Conservation (phyloP, 2,113 vertebrate species). For the Xerus inauris region DNA sequence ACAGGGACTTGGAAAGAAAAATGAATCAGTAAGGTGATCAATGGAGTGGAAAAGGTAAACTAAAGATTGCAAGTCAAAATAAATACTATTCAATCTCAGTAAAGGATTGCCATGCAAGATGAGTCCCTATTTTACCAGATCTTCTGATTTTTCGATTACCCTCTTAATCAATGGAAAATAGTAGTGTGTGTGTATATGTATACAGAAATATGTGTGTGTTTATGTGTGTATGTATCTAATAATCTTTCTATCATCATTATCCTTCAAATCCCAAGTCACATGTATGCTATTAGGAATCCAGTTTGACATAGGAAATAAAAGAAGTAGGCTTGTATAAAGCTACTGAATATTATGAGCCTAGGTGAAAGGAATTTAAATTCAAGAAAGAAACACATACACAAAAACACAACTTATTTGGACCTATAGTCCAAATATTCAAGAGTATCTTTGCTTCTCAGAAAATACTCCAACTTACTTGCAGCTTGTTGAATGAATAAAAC, state of each 20-base stretch:
- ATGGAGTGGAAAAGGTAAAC: neutral
- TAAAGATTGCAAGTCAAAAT: accelerated
- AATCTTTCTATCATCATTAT: neutral
- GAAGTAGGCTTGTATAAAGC: neutral
- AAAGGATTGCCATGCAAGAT: neutral
- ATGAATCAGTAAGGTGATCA: neutral
- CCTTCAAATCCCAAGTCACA: neutral
- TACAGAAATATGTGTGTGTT: neutral
- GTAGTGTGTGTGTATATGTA: neutral
- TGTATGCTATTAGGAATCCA: neutral
- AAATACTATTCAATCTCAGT: neutral
- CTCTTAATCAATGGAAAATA: neutral
- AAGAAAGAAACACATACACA: neutral
- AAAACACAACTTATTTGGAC: neutral
- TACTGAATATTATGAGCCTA: neutral
- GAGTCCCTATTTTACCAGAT: neutral
- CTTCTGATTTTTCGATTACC: neutral
- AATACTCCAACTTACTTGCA: neutral
- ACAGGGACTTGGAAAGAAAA: neutral
- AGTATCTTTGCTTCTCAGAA: neutral
- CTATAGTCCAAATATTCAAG: neutral
- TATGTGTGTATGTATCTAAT: neutral
- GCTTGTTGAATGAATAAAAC: neutral
- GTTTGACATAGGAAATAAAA: neutral
- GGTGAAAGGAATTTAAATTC: neutral